Evolutionary conservation across 1,140 invertebrate genomes (phyloP).

Genomic region (Philaenus spumarius): DNA sequence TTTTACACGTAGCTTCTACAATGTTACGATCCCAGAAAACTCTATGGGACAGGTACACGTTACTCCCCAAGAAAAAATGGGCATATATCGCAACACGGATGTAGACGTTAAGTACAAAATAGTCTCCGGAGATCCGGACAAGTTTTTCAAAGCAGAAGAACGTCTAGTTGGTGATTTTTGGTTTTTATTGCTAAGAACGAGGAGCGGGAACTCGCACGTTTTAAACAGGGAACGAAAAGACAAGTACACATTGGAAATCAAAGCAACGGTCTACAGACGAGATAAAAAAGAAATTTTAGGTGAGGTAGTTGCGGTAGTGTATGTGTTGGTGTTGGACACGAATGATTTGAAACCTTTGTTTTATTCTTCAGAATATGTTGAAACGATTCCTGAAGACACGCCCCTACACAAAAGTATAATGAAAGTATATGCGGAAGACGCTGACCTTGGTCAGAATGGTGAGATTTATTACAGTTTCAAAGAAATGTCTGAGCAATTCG

Average conservation of each 20-base stretch:
- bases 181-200: slow-evolving; percentile 79
- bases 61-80: slow-evolving; percentile 56
- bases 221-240: slow-evolving; percentile 87
- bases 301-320: slow-evolving; percentile 65
- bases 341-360: slow-evolving; percentile 91
- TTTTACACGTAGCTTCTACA: slow-evolving; percentile 72
- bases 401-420: slow-evolving; percentile 70
- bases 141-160: slow-evolving; percentile 88
- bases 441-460: slow-evolving; percentile 86
- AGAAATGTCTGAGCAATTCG: slow-evolving; percentile 78
- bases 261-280: slow-evolving; percentile 55
- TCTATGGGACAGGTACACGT: slow-evolving; percentile 77
- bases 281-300: slow-evolving; percentile 48
- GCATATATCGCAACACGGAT: slow-evolving; percentile 48
- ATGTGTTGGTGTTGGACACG: slow-evolving; percentile 72
- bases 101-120: slow-evolving; percentile 72
- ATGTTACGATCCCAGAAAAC: slow-evolving; percentile 86
- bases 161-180: slow-evolving; percentile 83
- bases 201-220: slow-evolving; percentile 71
- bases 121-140: slow-evolving; percentile 70
- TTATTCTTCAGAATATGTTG: slow-evolving; percentile 75
- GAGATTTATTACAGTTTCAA: slow-evolving; percentile 93
- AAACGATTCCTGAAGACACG: slow-evolving; percentile 78
- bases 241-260: slow-evolving; percentile 72
- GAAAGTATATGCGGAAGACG: slow-evolving; percentile 79